These are phyloP conservation scores for Callimorpha dominula DNA, from an alignment of 2,888 invertebrate species.

Conservation along the genomic window DNA sequence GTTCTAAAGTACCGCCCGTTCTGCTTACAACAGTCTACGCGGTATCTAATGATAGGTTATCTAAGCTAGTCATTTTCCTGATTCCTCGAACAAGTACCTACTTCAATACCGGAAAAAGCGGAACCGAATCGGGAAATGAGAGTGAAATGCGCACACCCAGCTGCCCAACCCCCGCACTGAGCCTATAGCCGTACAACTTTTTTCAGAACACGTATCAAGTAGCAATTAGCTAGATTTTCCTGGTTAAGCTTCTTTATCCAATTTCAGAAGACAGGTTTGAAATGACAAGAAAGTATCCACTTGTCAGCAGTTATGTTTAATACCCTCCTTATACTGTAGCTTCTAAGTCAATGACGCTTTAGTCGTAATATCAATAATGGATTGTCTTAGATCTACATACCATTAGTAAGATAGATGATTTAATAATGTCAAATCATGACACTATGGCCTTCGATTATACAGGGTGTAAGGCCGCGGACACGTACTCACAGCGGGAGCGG, in stretches of 20 bases:
- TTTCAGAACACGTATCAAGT: conserved; percentile 31
- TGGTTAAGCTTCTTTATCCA: conserved; percentile 54
- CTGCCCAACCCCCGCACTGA: conserved; percentile 48
- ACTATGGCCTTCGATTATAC: too few relatives aligned
- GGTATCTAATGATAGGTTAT: conserved; percentile 59
- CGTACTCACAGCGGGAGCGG: too few relatives aligned
- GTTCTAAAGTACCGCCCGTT: conserved; percentile 26
- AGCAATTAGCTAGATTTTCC: conserved; percentile 59
- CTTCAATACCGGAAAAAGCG: conserved; percentile 63
- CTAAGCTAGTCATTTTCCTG: conserved; percentile 61
- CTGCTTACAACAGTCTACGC: conserved; percentile 24
- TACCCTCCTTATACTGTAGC: neutral
- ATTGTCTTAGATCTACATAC: neutral
- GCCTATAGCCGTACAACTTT: conserved; percentile 42
- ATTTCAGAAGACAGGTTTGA: conserved; percentile 37
- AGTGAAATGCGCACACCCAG: conserved; percentile 63
- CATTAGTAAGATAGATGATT: neutral
- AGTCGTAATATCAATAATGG: neutral
- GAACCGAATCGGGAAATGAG: conserved; percentile 62
- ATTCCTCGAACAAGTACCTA: conserved; percentile 58
- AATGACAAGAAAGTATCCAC: conserved; percentile 26
- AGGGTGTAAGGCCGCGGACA: too few relatives aligned
- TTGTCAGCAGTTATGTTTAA: conserved; percentile 6
- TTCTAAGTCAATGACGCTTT: neutral
- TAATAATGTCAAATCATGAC: neutral